A percentile compares a stretch with the other conserved stretches of the same genome.
Evolutionary conservation across 2,888 invertebrate species (phyloP).

Genomic region (Netelia virgata): DNA sequence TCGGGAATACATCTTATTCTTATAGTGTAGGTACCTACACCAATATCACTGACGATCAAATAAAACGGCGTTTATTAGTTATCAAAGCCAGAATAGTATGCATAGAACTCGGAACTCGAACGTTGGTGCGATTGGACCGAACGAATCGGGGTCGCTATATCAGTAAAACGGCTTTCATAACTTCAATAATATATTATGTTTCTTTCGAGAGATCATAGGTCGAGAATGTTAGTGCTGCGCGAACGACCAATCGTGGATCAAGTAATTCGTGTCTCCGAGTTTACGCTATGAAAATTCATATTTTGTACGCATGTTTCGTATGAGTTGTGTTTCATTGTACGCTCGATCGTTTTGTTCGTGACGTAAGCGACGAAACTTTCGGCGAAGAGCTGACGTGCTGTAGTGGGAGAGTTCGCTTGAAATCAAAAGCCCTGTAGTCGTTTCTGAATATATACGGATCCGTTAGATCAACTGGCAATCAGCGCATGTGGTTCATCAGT

Average conservation of each 20-base stretch:
- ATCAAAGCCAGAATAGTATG: neutral
- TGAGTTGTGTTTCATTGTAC: constrained; percentile 34
- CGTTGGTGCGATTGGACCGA: neutral
- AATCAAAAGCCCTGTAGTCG: constrained; percentile 33
- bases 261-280: constrained; percentile 13
- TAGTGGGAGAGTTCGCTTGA: constrained; percentile 34
- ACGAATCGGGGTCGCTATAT: constrained; percentile 48
- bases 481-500: constrained; percentile 42
- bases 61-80: neutral
- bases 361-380: constrained; percentile 48
- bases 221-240: constrained; percentile 64
- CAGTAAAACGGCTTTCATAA: constrained; percentile 48
- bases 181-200: constrained; percentile 37
- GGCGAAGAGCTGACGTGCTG: constrained; percentile 30
- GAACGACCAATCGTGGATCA: constrained; percentile 66
- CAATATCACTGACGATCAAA: too few relatives aligned
- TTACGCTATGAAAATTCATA: neutral
- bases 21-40: too few relatives aligned
- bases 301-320: neutral
- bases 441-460: constrained; percentile 6
- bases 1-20: too few relatives aligned
- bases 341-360: constrained; percentile 24
- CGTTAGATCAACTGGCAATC: constrained; percentile 50
- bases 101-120: neutral
- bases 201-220: constrained; percentile 69